These are phyloP conservation scores for Nannoperca obscura DNA, from an alignment of 2,797 vertebrate species.

Conservation along the genomic window DNA sequence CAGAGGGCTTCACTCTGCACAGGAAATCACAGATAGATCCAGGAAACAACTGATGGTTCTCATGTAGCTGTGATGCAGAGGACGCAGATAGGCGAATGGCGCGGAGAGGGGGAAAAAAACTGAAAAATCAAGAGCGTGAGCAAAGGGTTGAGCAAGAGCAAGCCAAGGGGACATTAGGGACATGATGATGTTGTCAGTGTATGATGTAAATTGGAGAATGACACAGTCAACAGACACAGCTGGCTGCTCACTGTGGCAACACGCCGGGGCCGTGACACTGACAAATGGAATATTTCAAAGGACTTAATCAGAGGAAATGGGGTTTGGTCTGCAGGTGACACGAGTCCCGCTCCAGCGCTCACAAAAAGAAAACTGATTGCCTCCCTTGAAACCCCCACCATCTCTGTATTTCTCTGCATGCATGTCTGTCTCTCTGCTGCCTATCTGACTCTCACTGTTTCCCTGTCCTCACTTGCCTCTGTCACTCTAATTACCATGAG, in stretches of 20 bases:
- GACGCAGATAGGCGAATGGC: constrained; percentile 60
- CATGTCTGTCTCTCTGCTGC: constrained; percentile 47
- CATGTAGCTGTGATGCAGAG: constrained; percentile 14
- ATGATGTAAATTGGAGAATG: constrained; percentile 94
- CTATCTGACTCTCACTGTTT: constrained; percentile 48
- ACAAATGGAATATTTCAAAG: constrained; percentile 97
- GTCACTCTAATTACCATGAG: constrained; percentile 39
- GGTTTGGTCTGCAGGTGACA: constrained; percentile 95
- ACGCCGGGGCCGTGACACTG: constrained; percentile 91
- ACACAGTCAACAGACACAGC: constrained; percentile 95
- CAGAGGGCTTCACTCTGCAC: constrained; percentile 23
- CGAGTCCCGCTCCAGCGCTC: constrained; percentile 89
- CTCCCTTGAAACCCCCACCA: constrained; percentile 73
- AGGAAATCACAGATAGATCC: constrained; percentile 40
- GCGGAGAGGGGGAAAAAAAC: constrained; percentile 25
- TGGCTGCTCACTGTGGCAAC: constrained; percentile 86
- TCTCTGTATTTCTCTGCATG: constrained; percentile 64
- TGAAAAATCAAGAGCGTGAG: constrained; percentile 57
- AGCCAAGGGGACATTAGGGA: constrained; percentile 88
- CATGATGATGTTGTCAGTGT: constrained; percentile 87
- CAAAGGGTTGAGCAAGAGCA: constrained; percentile 70
- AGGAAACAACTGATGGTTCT: constrained; percentile 10
- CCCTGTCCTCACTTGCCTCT: constrained; percentile 38
- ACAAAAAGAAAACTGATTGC: constrained; percentile 92
- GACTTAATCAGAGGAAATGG: constrained; percentile 98